Base-by-base conservation (phyloP, 2,888 invertebrate genomes). In the Siphonodentalium dalli region DNA sequence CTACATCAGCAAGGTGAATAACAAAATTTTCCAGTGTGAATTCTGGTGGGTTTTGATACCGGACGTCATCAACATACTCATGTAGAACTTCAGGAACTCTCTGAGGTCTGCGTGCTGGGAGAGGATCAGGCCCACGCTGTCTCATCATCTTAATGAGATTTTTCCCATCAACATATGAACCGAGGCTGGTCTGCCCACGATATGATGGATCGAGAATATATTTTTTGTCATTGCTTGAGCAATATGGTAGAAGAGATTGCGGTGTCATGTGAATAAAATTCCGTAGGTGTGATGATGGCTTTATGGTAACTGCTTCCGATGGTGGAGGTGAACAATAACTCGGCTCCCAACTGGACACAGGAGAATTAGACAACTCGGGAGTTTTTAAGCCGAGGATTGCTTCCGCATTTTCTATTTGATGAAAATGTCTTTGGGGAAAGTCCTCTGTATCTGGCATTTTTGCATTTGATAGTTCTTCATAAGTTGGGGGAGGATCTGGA, bases 1-100 rank as follows among this genome's bases (percentile, higher is more conserved):
- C 58, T 9, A 58, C 53, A 23, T 74, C 67, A 9, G 77, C 70
- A 23, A 77, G 48, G 24, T 69, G 61, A 13, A 68, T 56, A 28
- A 77, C 47, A 54, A 79, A 79, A 34, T 72, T 72, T 48, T 80
- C 75, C 27, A 79, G 48, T 7, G 74, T 76, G 62, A 79, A 78
- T 15, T 68, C 63, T 33, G 75, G 74, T 9, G 74, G 72, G 20
- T 62, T 50, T 41, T 61, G 64, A 45, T 66, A 77, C 21, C 73
- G 51, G 4, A 65, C 61, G 45, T 76, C 76, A 55, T 75, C 75
- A 9, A 59, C 51, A 27, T 58, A 54, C 39, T 69, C 70, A 54
- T 63, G 59, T 8, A 66, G 47, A 15, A 71, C 63, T 31, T 71
- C 69, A 15, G 66, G 67, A 23, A 62, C 60, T 52, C 54, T 57